phyloP scores from a whole-genome alignment of 37 sponge, comb jelly and placozoan genomes.

The Eunapius fragilis region DNA sequence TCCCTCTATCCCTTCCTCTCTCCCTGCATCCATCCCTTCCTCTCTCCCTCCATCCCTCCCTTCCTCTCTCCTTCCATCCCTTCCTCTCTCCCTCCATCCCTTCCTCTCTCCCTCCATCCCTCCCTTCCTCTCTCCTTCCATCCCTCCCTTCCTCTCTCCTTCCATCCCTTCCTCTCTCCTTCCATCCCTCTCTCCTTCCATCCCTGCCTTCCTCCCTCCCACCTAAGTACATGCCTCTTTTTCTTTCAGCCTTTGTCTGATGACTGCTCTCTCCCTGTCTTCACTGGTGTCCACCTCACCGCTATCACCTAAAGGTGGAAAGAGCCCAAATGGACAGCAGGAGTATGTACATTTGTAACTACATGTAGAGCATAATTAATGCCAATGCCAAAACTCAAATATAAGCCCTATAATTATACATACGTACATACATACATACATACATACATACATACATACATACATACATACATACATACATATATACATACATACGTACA shows the following conservation, averaged over 20 bases:
- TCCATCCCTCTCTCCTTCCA: background rate
- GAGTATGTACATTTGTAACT: background rate
- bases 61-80: too few relatives aligned
- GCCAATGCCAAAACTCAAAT: too few relatives aligned
- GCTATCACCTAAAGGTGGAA: slow-evolving; percentile 22
- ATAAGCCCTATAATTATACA: too few relatives aligned
- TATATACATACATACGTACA: slow-evolving; percentile 24
- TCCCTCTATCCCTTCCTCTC: too few relatives aligned
- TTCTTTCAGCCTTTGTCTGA: slow-evolving; percentile 35
- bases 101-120: too few relatives aligned
- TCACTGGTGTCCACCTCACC: slow-evolving; percentile 56
- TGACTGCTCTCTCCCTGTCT: slow-evolving; percentile 42
- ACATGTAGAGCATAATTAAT: too few relatives aligned
- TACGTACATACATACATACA: slow-evolving; percentile 1
- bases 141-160: background rate
- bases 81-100: too few relatives aligned
- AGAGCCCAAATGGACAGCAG: background rate
- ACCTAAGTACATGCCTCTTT: slow-evolving; percentile 23
- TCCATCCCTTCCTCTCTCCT: background rate
- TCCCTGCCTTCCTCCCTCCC: background rate
- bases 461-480: slow-evolving; percentile 25
- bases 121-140: too few relatives aligned
- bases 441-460: slow-evolving; percentile 25
- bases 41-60: too few relatives aligned
- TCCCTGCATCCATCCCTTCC: too few relatives aligned